Percentiles rank a stretch among this genome's conserved stretches.
Conservation (phyloP, 2,113 vertebrate species). For the Sprattus sprattus region DNA sequence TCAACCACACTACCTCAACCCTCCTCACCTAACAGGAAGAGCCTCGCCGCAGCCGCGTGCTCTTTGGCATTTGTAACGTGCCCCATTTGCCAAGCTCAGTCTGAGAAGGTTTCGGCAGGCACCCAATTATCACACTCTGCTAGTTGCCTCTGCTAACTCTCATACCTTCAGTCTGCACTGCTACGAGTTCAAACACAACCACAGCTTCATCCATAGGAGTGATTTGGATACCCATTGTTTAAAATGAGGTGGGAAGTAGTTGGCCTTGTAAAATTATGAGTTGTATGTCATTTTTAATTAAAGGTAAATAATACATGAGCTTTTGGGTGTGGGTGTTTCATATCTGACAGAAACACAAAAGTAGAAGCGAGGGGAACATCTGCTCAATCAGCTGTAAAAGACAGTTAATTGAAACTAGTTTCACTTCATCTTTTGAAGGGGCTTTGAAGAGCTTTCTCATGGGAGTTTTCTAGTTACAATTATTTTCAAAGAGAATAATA, state of each 20-base stretch:
- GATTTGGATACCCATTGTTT: neutral
- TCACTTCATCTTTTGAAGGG: neutral
- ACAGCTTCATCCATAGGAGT: neutral
- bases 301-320: neutral
- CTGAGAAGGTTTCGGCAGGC: neutral
- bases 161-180: neutral
- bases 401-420: neutral
- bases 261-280: neutral
- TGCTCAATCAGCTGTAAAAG: neutral
- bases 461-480: neutral
- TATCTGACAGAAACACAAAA: neutral
- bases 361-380: neutral
- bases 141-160: neutral
- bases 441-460: neutral
- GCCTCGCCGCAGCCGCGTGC: neutral
- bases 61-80: neutral
- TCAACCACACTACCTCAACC: slow-evolving; percentile 41
- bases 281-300: neutral
- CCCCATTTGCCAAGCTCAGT: neutral
- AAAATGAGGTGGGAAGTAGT: neutral
- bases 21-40: slow-evolving; percentile 66
- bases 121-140: neutral
- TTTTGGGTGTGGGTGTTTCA: neutral
- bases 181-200: neutral
- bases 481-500: neutral